These are phyloP conservation scores for Knipowitschia caucasica DNA, from an alignment of 2,797 vertebrate species.

Conservation along the genomic window DNA sequence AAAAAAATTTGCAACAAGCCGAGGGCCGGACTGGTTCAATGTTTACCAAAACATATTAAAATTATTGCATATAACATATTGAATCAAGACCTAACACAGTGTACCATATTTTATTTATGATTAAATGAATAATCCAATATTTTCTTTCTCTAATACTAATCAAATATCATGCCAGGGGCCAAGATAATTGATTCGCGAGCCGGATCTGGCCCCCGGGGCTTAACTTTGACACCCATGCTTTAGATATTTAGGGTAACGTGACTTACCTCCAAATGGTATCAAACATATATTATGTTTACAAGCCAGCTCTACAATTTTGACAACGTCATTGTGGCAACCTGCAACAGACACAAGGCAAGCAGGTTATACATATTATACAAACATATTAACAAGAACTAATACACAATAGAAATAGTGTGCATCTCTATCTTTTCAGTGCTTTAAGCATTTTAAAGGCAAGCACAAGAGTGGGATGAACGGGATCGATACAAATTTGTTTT, in stretches of 20 bases:
- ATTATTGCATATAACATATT: too few relatives aligned
- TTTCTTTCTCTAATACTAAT: too few relatives aligned
- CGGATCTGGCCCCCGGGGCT: too few relatives aligned
- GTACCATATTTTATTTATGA: too few relatives aligned
- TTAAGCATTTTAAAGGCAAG: conserved; percentile 47
- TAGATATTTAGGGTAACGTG: neutral
- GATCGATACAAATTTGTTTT: conserved; percentile 55
- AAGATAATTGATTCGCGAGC: too few relatives aligned
- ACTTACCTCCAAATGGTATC: conserved; percentile 96
- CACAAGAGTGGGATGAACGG: conserved; percentile 41
- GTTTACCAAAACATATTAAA: too few relatives aligned
- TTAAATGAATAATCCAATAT: too few relatives aligned
- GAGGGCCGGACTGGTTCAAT: too few relatives aligned
- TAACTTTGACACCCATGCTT: too few relatives aligned
- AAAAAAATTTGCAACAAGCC: too few relatives aligned
- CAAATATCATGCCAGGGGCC: too few relatives aligned
- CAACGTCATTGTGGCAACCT: conserved; percentile 93
- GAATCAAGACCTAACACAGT: too few relatives aligned
- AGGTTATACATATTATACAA: neutral
- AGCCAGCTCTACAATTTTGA: conserved; percentile 93
- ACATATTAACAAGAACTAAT: conserved; percentile 6
- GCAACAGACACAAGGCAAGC: conserved; percentile 16
- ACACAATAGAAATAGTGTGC: conserved; percentile 39
- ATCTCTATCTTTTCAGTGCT: conserved; percentile 42
- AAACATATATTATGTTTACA: conserved; percentile 94